Conservation (phyloP, 2,113 vertebrate genomes). For the Gopherus flavomarginatus region DNA sequence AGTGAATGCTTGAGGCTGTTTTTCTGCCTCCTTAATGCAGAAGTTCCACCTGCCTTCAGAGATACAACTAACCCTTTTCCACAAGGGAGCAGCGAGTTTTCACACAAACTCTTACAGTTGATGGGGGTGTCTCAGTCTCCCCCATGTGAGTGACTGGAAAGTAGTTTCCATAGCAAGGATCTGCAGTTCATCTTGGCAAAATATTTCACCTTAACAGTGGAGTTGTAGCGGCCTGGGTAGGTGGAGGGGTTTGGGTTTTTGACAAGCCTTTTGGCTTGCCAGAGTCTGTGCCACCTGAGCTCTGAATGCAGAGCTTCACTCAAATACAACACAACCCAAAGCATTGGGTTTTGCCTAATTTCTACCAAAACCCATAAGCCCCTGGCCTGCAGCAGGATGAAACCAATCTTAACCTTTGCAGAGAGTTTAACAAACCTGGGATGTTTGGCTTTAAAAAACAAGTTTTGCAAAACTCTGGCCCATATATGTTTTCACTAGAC, state of each 20-base stretch:
- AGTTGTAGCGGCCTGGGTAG: background rate
- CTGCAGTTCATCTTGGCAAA: background rate
- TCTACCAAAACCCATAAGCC: background rate
- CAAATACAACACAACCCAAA: background rate
- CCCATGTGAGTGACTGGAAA: background rate
- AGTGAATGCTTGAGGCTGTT: background rate
- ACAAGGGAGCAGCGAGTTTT: background rate
- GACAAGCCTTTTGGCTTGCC: background rate
- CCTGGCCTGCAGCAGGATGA: background rate
- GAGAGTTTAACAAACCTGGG: too few relatives aligned
- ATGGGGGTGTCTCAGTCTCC: background rate
- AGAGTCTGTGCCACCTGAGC: rapidly evolving
- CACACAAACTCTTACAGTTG: background rate
- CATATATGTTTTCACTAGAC: background rate
- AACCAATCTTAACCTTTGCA: background rate
- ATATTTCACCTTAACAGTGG: background rate
- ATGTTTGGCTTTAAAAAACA: background rate
- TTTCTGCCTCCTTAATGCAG: background rate
- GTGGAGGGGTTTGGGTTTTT: background rate
- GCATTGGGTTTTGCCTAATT: background rate
- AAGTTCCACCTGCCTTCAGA: background rate
- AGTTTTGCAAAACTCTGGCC: background rate
- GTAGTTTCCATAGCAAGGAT: background rate
- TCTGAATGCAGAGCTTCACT: background rate
- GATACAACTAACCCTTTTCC: background rate